phyloP scores from a whole-genome alignment of 2,888 invertebrate genomes.

The Lasioglossum figueresi region DNA sequence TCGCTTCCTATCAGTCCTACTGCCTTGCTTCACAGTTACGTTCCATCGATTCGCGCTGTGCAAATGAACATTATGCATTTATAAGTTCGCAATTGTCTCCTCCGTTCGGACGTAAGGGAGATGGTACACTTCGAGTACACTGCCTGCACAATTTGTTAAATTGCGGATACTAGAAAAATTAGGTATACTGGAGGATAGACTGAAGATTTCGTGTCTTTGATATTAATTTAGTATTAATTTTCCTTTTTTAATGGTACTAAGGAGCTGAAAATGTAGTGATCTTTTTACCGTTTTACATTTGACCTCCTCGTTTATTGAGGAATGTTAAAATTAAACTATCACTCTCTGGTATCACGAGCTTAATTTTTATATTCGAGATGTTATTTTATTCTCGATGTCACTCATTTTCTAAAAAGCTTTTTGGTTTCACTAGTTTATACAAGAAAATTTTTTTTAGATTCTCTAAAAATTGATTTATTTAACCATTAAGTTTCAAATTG shows the following conservation, averaged over 20 bases:
- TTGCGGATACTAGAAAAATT: not conserved
- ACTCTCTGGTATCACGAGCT: not conserved
- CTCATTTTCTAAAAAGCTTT: not conserved
- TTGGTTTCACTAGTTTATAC: not conserved
- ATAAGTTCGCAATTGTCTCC: not conserved
- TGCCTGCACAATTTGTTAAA: not conserved
- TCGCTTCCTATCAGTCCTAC: not conserved
- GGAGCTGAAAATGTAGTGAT: not conserved
- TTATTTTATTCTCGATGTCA: not conserved
- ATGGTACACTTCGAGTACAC: not conserved
- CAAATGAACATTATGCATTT: constrained; percentile 3
- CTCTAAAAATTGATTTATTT: not conserved
- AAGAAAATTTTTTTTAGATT: no score
- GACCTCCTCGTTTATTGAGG: not conserved
- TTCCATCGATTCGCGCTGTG: not conserved
- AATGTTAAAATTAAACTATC: not conserved
- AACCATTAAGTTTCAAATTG: not conserved
- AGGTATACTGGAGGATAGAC: not conserved
- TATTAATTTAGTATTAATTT: not conserved
- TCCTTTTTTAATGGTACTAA: not conserved
- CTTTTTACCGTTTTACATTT: not conserved
- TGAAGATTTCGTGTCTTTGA: not conserved
- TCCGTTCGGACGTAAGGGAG: not conserved
- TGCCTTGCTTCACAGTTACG: not conserved
- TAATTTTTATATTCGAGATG: not conserved